Evolutionary conservation across 1,140 invertebrate species (phyloP), one percentile per base, ranked within the genome.

Genomic region (Ooceraea biroi): DNA sequence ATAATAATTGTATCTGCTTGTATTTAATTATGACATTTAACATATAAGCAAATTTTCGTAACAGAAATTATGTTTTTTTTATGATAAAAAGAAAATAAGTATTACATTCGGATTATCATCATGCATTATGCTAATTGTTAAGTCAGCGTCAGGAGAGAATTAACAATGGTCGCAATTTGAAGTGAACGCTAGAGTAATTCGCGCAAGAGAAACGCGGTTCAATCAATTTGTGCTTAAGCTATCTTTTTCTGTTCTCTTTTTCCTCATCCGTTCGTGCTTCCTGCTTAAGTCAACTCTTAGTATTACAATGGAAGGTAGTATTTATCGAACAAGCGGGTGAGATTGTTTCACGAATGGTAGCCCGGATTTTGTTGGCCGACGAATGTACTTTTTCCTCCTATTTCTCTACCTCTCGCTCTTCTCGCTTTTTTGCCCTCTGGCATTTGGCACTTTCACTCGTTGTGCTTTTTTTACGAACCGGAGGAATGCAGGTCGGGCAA

Each of bases 291-390:
- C 72, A 61, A 74, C 25, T 36, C 8, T 44, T 25, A 10, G n/a
- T 44, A n/a, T 41, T 60, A 66, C 73, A 77, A 65, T 77, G 41
- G 60, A 50, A 30, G 27, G n/a, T 19, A 65, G 65, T 77, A 65
- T 77, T 77, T 77, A 65, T 77, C 60, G 73, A 77, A 65, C 44
- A 77, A 66, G 44, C 73, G 19, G 25, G 27, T 12, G 30, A 66
- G 60, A 77, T 77, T 65, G 60, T 77, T 77, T 77, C 50, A 65
- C 73, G 58, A 76, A 76, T 36, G 58, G n/a, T 25, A 76, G 41
- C 27, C 41, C 48, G 30, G 73, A 77, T 77, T 36, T 77, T 77
- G 73, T 77, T 66, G 60, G 36, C 57, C 57, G 22, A 61, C 72
- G 55, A 61, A 14, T 44, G 3, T 22, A 14, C 46, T 71, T 30